Conservation (phyloP, 2,888 invertebrate species). For the Thera britannica region DNA sequence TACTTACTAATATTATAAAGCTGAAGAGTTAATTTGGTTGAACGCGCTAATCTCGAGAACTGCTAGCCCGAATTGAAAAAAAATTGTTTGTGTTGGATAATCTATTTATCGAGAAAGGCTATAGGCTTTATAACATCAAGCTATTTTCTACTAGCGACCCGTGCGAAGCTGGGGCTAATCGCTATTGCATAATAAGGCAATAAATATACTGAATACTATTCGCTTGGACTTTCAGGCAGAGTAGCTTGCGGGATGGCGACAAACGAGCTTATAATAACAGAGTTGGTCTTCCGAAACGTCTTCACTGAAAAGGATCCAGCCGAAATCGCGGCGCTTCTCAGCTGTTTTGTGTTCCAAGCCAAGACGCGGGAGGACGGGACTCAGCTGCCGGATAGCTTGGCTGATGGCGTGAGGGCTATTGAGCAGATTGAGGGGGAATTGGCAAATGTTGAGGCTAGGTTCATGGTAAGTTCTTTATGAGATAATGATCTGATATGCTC, state of each 20-base stretch:
- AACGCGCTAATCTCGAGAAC: too few relatives aligned
- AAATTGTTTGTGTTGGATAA: too few relatives aligned
- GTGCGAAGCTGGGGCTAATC: too few relatives aligned
- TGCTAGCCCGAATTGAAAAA: too few relatives aligned
- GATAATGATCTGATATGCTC: too few relatives aligned
- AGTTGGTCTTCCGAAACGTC: conserved; percentile 95
- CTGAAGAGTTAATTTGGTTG: too few relatives aligned
- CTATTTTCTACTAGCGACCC: too few relatives aligned
- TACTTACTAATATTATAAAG: too few relatives aligned
- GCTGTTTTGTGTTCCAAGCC: conserved; percentile 96
- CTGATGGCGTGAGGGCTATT: conserved; percentile 88
- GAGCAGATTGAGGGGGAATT: conserved; percentile 88
- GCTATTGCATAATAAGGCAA: too few relatives aligned
- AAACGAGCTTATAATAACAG: conserved; percentile 96
- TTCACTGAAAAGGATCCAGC: conserved; percentile 93
- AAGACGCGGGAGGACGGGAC: conserved; percentile 86
- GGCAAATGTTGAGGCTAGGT: conserved; percentile 86
- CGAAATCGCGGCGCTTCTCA: conserved; percentile 97
- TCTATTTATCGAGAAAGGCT: too few relatives aligned
- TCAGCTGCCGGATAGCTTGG: conserved; percentile 84
- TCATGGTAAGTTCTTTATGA: conserved; percentile 73
- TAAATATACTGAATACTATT: background rate
- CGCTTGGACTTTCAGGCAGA: conserved; percentile 50
- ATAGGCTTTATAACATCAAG: too few relatives aligned
- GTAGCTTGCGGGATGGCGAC: conserved; percentile 81